These are phyloP conservation scores for Choloepus didactylus DNA, from an alignment of 2,797 vertebrate genomes.

Conservation along the genomic window DNA sequence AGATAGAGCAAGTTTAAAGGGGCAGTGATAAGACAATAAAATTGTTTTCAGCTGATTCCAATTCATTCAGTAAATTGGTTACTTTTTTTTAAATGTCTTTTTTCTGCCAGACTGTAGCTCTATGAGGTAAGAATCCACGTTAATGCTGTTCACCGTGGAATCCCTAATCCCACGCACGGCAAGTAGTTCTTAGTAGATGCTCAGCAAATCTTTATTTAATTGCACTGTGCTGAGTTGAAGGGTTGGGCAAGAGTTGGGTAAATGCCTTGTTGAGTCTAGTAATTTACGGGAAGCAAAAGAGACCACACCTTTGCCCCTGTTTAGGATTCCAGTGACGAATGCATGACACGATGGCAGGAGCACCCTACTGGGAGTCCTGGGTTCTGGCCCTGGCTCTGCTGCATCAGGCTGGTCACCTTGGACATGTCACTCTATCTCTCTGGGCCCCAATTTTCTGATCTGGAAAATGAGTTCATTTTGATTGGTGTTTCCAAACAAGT, in stretches of 20 bases:
- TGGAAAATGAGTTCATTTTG: background rate
- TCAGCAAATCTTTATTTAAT: background rate
- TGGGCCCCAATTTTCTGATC: background rate
- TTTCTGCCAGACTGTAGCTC: background rate
- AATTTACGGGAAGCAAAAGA: background rate
- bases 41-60: background rate
- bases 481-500: background rate
- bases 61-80: background rate
- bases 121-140: background rate
- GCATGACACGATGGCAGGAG: background rate
- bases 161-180: background rate
- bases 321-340: background rate
- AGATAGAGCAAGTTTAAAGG: background rate
- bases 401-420: background rate
- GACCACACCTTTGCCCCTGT: background rate
- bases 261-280: background rate
- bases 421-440: background rate
- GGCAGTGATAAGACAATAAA: background rate
- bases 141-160: background rate
- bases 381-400: background rate
- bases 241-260: background rate
- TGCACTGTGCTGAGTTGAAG: background rate
- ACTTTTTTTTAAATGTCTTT: background rate
- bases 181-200: background rate
- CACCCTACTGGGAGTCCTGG: background rate